Evolutionary conservation across 2,113 vertebrate genomes (phyloP).

Genomic region (Laterallus jamaicensis): DNA sequence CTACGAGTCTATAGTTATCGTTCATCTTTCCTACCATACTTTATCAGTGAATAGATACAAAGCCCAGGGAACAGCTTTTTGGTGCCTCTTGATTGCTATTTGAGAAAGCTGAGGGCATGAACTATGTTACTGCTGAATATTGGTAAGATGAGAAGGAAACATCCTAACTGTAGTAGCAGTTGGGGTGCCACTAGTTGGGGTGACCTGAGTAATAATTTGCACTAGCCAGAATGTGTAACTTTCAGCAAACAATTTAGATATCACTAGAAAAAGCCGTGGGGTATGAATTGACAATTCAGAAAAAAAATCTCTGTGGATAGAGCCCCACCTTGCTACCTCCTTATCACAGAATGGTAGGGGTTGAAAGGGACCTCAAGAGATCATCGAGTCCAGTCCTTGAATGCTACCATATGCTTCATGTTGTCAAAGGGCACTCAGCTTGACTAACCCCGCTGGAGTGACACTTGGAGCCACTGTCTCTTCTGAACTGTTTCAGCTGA

Average conservation of each 20-base stretch:
- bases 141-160: neutral
- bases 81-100: neutral
- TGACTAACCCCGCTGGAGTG: neutral
- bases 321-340: neutral
- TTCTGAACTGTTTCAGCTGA: neutral
- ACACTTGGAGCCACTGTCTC: accelerated
- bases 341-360: neutral
- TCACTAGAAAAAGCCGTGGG: neutral
- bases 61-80: neutral
- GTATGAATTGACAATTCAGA: neutral
- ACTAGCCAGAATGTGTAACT: neutral
- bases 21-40: neutral
- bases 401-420: neutral
- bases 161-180: neutral
- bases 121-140: neutral
- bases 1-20: neutral
- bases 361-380: no score
- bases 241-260: neutral
- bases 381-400: no score
- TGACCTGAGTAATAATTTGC: neutral
- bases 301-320: neutral
- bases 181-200: neutral
- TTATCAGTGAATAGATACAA: neutral
- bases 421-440: neutral
- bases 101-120: neutral